Percentiles rank a stretch among this genome's conserved stretches.
Conservation (phyloP, 2,113 vertebrate genomes). For the Lanius collurio region DNA sequence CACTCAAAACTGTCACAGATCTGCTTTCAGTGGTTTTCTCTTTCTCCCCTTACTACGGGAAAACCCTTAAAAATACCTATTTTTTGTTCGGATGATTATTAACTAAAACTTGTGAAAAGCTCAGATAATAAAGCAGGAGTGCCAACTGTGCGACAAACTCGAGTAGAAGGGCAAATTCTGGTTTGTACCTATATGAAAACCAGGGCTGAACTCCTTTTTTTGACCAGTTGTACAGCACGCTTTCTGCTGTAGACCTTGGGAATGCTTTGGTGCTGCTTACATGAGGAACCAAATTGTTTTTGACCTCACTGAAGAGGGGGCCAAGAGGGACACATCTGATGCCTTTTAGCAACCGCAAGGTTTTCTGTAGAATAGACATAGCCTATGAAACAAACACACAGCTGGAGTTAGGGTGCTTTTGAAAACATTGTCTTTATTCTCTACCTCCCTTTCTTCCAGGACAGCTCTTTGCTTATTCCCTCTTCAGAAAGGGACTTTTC, state of each 20-base stretch:
- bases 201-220: neutral
- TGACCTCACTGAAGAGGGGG: constrained; percentile 39
- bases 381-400: constrained; percentile 62
- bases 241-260: constrained; percentile 37
- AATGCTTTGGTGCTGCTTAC: constrained; percentile 21
- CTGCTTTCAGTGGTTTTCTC: neutral
- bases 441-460: constrained; percentile 54
- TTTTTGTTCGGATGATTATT: neutral
- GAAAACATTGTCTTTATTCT: constrained; percentile 61
- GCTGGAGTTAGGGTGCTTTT: constrained; percentile 63
- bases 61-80: neutral
- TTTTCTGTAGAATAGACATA: constrained; percentile 42
- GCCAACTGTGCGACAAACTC: neutral
- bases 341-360: constrained; percentile 37
- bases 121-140: neutral
- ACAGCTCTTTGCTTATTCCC: constrained; percentile 60
- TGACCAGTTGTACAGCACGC: neutral
- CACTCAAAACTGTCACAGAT: neutral
- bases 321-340: constrained; percentile 42
- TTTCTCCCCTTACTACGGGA: neutral
- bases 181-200: neutral
- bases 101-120: neutral
- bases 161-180: neutral
- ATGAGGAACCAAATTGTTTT: constrained; percentile 45
- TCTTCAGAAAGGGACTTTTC: constrained; percentile 61